Evolutionary conservation across 2,888 invertebrate genomes (phyloP).

Genomic region (Polyommatus icarus): DNA sequence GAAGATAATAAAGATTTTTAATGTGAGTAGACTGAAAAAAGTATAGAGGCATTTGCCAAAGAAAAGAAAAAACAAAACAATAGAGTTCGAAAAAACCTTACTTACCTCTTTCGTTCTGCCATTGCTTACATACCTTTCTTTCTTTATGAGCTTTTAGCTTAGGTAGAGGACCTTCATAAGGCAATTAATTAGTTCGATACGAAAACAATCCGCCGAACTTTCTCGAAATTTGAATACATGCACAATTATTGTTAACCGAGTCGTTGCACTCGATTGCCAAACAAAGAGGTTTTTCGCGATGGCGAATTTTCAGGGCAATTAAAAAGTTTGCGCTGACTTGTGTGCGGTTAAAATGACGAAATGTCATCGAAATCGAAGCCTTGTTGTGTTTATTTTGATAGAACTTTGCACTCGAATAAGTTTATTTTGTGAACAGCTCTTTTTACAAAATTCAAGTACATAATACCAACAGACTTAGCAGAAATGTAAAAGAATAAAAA

Average conservation of each 20-base stretch:
- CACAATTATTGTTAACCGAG: not conserved
- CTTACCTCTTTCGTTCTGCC: not conserved
- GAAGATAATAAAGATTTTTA: no score
- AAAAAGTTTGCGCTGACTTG: constrained; percentile 63
- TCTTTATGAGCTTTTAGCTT: not conserved
- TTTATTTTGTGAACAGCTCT: not conserved
- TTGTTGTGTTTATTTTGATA: constrained; percentile 1
- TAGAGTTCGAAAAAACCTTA: not conserved
- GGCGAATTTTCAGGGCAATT: constrained; percentile 66
- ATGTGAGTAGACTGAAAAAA: no score
- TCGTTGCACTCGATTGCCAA: constrained; percentile 54
- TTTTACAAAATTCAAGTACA: not conserved
- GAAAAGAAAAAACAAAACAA: not conserved
- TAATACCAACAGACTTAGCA: no score
- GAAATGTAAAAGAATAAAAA: no score
- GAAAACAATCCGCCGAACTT: not conserved
- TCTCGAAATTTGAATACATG: not conserved
- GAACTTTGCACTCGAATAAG: not conserved
- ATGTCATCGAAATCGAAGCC: not conserved
- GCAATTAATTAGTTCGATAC: not conserved
- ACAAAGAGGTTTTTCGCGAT: constrained; percentile 66
- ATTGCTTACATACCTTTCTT: not conserved
- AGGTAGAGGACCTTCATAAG: not conserved
- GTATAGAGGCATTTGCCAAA: not conserved
- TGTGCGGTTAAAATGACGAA: constrained; percentile 2